A percentile compares a stretch with the other conserved stretches of the same genome.
Conservation (phyloP, 2,888 invertebrate species). For the Agriopis aurantiaria region DNA sequence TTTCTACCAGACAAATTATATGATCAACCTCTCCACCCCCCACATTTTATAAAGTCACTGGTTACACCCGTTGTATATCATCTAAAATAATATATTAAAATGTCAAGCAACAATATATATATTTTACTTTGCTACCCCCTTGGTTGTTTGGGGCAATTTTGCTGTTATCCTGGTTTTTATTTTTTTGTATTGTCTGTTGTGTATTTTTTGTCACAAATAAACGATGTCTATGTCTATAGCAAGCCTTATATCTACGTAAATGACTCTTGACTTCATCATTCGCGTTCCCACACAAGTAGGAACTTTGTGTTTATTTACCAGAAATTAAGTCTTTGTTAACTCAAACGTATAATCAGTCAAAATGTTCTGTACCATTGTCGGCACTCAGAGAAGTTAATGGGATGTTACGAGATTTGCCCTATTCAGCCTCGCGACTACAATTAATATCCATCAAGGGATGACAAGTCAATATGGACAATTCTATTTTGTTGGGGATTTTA, state of each 20-base stretch:
- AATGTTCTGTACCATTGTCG: constrained; percentile 21
- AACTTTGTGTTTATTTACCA: not conserved
- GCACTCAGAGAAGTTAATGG: constrained; percentile 19
- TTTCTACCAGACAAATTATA: too few species aligned
- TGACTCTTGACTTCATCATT: not conserved
- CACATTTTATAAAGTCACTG: too few species aligned
- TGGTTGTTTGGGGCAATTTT: too few species aligned
- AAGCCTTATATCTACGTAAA: not conserved
- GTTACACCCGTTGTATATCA: too few species aligned
- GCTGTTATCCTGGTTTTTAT: not conserved
- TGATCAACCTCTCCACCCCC: too few species aligned
- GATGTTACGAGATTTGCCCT: constrained; percentile 13
- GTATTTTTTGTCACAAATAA: not conserved
- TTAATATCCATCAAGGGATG: constrained; percentile 36
- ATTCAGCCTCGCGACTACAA: constrained; percentile 19
- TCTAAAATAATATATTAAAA: too few species aligned
- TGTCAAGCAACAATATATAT: too few species aligned
- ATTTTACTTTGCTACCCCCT: too few species aligned
- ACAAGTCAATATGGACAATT: constrained; percentile 15
- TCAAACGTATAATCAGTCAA: constrained; percentile 27
- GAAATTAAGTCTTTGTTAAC: constrained; percentile 12
- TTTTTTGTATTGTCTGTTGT: too few species aligned
- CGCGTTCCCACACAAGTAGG: not conserved
- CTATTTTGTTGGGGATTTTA: not conserved
- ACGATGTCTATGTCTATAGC: not conserved